Conservation (phyloP, 2,113 vertebrate genomes). For the Sminthopsis crassicaudata region DNA sequence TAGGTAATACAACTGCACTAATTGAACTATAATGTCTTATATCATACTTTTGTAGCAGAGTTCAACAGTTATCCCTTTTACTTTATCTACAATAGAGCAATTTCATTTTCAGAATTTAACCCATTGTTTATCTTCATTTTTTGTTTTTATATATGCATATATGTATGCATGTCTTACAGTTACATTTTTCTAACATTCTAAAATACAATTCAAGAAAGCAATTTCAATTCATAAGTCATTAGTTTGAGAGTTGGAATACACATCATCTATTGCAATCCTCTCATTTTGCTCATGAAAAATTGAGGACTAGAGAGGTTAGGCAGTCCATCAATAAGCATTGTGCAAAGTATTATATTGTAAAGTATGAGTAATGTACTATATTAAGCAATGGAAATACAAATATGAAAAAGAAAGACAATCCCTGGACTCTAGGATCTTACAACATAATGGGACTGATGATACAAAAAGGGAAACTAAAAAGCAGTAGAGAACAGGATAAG, state of each 20-base stretch:
- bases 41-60: slow-evolving; percentile 73
- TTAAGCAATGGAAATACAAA: neutral
- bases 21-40: slow-evolving; percentile 42
- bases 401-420: neutral
- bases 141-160: neutral
- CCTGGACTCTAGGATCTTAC: neutral
- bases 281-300: neutral
- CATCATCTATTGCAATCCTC: neutral
- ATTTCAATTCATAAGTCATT: neutral
- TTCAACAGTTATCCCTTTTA: neutral
- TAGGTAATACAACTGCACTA: slow-evolving; percentile 45
- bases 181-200: neutral
- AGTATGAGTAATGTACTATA: neutral
- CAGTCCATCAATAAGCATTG: neutral
- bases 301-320: neutral
- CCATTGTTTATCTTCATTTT: neutral
- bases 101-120: neutral
- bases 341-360: neutral
- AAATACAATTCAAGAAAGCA: slow-evolving; percentile 11
- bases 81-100: neutral
- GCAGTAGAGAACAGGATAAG: neutral
- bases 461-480: neutral
- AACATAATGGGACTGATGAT: neutral
- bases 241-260: neutral
- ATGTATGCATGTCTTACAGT: neutral